Conservation (phyloP, 2,888 invertebrate species). For the Perizoma affinitatum region DNA sequence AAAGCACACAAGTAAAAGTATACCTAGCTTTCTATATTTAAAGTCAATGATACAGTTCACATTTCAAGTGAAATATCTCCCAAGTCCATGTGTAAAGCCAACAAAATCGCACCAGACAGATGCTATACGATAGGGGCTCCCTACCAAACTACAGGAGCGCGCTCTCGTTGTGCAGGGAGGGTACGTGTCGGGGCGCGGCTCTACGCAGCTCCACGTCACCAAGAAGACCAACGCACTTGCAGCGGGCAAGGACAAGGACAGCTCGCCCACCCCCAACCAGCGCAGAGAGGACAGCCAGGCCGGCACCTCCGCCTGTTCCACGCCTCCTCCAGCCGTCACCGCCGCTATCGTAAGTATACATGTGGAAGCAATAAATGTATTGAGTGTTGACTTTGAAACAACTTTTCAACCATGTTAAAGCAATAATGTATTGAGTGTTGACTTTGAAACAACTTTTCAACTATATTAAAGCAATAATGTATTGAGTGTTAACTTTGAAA, state of each 20-base stretch:
- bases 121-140: conserved; percentile 77
- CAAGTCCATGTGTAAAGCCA: conserved; percentile 51
- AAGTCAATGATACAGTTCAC: no score
- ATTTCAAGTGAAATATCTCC: not conserved
- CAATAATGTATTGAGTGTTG: no score
- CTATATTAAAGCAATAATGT: no score
- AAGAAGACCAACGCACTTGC: conserved; percentile 92
- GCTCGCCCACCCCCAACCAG: conserved; percentile 58
- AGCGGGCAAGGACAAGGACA: conserved; percentile 74
- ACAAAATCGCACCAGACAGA: conserved; percentile 65
- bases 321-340: conserved; percentile 68
- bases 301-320: conserved; percentile 58
- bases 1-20: no score
- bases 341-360: conserved; percentile 59
- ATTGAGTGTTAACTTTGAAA: no score
- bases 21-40: no score
- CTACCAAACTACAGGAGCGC: conserved; percentile 86
- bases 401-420: no score
- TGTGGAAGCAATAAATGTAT: no score
- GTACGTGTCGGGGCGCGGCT: conserved; percentile 85
- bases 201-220: conserved; percentile 86
- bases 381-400: no score
- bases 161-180: conserved; percentile 87
- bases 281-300: conserved; percentile 48
- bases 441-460: no score